These are phyloP conservation scores for Stylophora pistillata DNA, from an alignment of 64 coral and sea anemone species.

Conservation along the genomic window DNA sequence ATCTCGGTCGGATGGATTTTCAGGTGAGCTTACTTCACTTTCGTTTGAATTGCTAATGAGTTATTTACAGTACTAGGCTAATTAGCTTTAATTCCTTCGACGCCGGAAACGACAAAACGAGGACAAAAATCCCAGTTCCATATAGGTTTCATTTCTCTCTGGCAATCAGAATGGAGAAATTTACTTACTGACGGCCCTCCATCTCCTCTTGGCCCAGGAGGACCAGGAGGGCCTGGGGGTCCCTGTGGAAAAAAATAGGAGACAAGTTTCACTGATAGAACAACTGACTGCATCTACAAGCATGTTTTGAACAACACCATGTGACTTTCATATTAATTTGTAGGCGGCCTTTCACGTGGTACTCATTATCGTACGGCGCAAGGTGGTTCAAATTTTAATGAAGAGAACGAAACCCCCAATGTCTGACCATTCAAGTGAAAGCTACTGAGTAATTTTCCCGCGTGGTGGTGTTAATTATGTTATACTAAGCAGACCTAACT, in stretches of 20 bases:
- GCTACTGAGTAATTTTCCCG: background rate
- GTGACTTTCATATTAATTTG: background rate
- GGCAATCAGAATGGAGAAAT: no score
- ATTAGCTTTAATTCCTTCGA: no score
- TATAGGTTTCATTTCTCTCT: no score
- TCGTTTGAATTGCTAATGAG: no score
- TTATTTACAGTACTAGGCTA: no score
- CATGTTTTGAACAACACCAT: background rate
- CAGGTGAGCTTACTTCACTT: no score
- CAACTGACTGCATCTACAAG: no score
- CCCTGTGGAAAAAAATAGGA: slow-evolving; percentile 1
- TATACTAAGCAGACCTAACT: background rate
- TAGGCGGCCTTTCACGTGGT: background rate
- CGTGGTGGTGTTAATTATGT: background rate
- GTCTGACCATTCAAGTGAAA: background rate
- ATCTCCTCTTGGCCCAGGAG: slow-evolving; percentile 36
- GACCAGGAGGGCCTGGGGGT: slow-evolving; percentile 33
- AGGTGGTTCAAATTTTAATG: background rate
- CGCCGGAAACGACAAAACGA: no score
- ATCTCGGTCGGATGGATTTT: no score
- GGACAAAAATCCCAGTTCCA: no score
- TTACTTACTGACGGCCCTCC: slow-evolving; percentile 11
- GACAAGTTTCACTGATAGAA: background rate
- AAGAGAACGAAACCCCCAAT: background rate
- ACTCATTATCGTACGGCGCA: background rate